A percentile compares a stretch with the other conserved stretches of the same genome.
These are phyloP conservation scores for Archilochus colubris DNA, from an alignment of 2,113 vertebrate species.

Conservation along the genomic window DNA sequence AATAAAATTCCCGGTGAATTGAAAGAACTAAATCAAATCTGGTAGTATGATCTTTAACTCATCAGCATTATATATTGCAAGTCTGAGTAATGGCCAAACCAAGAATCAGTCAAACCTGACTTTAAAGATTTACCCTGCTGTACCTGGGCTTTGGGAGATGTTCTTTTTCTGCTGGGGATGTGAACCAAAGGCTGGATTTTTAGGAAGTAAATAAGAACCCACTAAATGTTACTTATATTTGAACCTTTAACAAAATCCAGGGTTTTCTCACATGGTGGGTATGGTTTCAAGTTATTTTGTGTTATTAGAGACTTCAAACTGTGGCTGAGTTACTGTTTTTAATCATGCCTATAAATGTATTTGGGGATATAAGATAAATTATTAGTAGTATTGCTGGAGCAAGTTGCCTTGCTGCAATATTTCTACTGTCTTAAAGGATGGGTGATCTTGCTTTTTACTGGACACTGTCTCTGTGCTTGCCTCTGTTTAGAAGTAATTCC, in stretches of 20 bases:
- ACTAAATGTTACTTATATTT: neutral
- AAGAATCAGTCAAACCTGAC: neutral
- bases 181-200: neutral
- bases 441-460: neutral
- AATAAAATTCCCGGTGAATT: slow-evolving; percentile 15
- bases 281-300: neutral
- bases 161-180: neutral
- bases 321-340: neutral
- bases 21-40: slow-evolving; percentile 42
- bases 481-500: neutral
- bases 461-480: neutral
- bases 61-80: neutral
- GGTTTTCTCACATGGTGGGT: neutral
- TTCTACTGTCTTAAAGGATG: neutral
- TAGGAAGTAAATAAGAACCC: neutral
- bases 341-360: neutral
- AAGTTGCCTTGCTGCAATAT: neutral
- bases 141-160: neutral
- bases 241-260: neutral
- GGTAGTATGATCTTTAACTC: neutral
- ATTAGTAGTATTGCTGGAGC: neutral
- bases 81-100: slow-evolving; percentile 1
- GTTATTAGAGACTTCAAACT: neutral
- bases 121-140: neutral
- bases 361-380: neutral